Evolutionary conservation across 2,888 invertebrate genomes (phyloP).

Genomic region (Uloborus plumipes): DNA sequence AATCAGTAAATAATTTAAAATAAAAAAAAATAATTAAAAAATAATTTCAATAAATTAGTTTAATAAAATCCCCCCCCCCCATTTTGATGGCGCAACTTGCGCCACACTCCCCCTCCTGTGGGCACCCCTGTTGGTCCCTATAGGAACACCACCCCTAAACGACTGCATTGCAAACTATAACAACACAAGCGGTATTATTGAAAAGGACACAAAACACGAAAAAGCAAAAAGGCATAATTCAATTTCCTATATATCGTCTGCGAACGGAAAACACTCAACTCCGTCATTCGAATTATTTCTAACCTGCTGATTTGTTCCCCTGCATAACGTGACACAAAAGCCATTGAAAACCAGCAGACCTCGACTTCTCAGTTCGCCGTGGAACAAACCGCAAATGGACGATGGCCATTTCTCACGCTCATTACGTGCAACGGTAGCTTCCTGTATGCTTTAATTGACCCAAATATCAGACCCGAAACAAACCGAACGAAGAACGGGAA

Average conservation of each 20-base stretch:
- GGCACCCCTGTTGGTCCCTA: too few relatives aligned
- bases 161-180: too few relatives aligned
- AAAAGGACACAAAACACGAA: too few relatives aligned
- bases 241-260: neutral
- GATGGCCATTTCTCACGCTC: slow-evolving; percentile 1
- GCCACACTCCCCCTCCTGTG: too few relatives aligned
- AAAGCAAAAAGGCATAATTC: too few relatives aligned
- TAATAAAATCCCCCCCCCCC: too few relatives aligned
- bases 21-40: too few relatives aligned
- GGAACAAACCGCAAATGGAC: neutral
- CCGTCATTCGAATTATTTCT: neutral
- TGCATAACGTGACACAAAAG: slow-evolving; percentile 13
- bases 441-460: slow-evolving; percentile 4
- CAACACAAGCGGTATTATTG: too few relatives aligned
- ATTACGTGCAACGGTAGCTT: slow-evolving; percentile 3
- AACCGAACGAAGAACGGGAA: neutral
- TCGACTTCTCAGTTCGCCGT: neutral
- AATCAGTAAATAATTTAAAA: too few relatives aligned
- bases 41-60: too few relatives aligned
- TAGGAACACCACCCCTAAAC: too few relatives aligned
- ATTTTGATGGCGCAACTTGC: too few relatives aligned
- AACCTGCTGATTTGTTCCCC: neutral
- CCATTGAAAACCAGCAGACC: slow-evolving; percentile 16
- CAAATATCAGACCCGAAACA: neutral
- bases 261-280: neutral